Percentiles rank a stretch among this genome's conserved stretches.
Evolutionary conservation across 1,140 invertebrate species (phyloP).

Genomic region (Drosophila triauraria): DNA sequence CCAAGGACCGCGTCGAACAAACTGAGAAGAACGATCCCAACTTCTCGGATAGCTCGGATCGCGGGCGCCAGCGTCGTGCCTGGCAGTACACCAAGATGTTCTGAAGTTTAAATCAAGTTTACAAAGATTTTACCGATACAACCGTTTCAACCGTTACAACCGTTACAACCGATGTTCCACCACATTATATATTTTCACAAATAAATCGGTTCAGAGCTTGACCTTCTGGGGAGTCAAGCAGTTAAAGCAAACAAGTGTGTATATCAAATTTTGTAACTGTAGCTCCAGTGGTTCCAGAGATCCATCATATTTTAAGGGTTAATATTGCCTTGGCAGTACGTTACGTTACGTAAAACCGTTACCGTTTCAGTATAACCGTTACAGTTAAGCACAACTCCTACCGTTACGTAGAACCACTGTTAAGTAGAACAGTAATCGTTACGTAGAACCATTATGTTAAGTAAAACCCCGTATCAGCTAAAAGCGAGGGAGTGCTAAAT

Average conservation of each 20-base stretch:
- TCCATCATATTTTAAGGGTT: neutral
- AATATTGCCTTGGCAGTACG: neutral
- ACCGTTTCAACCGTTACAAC: no score
- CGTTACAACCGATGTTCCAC: no score
- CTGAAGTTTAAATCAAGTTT: no score
- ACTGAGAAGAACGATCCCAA: neutral
- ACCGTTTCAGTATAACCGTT: no score
- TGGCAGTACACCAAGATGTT: neutral
- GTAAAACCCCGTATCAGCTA: no score
- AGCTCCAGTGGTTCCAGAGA: neutral
- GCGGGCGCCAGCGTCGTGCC: neutral
- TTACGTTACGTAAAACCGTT: no score
- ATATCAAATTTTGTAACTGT: neutral
- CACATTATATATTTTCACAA: neutral
- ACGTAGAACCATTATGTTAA: no score
- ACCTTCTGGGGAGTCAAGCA: neutral
- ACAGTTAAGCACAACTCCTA: no score
- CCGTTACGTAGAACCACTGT: neutral
- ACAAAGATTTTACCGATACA: no score
- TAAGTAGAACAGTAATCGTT: no score
- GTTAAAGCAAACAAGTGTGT: neutral
- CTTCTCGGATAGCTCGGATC: neutral
- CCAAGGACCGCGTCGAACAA: conserved; percentile 44
- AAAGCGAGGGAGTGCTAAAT: no score
- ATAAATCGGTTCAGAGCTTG: neutral